Evolutionary conservation across 2,797 vertebrate species (phyloP), one percentile per base, ranked within the genome.

Genomic region (Pyrrhura leucotis): DNA sequence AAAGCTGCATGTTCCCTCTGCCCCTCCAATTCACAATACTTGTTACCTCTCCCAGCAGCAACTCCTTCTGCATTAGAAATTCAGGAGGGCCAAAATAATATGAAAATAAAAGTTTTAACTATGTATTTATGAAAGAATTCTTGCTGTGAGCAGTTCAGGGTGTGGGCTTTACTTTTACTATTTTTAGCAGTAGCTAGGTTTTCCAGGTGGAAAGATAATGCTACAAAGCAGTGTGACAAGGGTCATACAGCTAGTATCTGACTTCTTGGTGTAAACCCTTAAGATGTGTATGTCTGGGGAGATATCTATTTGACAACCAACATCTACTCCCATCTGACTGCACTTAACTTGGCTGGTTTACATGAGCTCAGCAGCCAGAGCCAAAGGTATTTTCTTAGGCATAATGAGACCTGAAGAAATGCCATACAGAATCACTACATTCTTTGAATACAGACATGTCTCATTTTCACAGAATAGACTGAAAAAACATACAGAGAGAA

Each of bases 201-300:
- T 88, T 86, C 73, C 93, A 95, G 71, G 79, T 86, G 83, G 85
- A 79, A 94, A 86, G 77, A 75, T 73, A 77, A 84, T 0, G 54
- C 74, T 59, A 87, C 59, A 88, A 88, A 93, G 88, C 47, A 56
- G n/a, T 23, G 22, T 10, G 21, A 35, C 54, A 56, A 35, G n/a
- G 14, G n/a, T 35, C 54, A 33, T 23, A 23, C 21, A 56, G n/a
- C n/a, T 21, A 42, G 7, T 16, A 58, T 10, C 14, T 66, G 14
- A 11, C 7, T 35, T 76, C 75, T 73, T 68, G 23, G 31, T 4
- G 3, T 26, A 25, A 74, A 18, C 10, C 12, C 6, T 0, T 3
- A 47, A 29, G 40, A 48, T 31, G 47, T 15, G 31, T 11, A 6
- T 1, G 5, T 13, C 9, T 75, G 17, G 18, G 54, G 12, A 69